Evolutionary conservation across 2,113 vertebrate genomes (phyloP), one percentile per base, ranked within the genome.

Genomic region (Scortum barcoo): DNA sequence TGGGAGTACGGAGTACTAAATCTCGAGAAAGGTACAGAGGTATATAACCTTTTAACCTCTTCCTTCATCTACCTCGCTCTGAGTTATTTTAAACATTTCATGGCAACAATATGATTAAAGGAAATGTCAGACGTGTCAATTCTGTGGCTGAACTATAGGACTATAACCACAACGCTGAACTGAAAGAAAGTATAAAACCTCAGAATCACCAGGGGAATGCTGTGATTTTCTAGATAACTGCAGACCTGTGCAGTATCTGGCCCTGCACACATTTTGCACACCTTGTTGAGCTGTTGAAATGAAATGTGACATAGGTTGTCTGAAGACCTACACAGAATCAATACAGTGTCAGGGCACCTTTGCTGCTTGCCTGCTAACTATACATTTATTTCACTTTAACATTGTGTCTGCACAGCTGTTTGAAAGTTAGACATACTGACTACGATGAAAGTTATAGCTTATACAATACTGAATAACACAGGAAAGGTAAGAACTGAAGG

Each of bases 91-190:
- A 74, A 73, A 69, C 63, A 44, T 58, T 5, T 51, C 84, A 78
- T 48, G 62, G 38, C 46, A 76, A 19, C 7, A 44, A 16, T n/a
- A 77, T 61, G 68, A 86, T 80, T 67, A 84, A 70, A 81, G 8
- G 24, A 76, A 67, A 68, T 80, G 68, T 70, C 66, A 83, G 65
- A 40, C 30, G 53, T 71, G 42, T 66, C 71, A 75, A 19, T 36
- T 40, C 12, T 54, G 26, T n/a, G 30, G 26, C 36, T 81, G 53
- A 61, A 36, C 26, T 38, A 17, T 13, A 8, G 20, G 63, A 48
- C 22, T 36, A 26, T 17, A 51, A 61, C 33, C 16, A 54, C 48
- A 56, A 13, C 72, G 36, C 70, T 48, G 20, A 60, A 60, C 58
- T 14, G 48, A 40, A 20, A 50, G 14, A 58, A 56, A 17, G 48